Evolutionary conservation across 2,888 invertebrate genomes (phyloP).

Genomic region (Oscheius sp.): DNA sequence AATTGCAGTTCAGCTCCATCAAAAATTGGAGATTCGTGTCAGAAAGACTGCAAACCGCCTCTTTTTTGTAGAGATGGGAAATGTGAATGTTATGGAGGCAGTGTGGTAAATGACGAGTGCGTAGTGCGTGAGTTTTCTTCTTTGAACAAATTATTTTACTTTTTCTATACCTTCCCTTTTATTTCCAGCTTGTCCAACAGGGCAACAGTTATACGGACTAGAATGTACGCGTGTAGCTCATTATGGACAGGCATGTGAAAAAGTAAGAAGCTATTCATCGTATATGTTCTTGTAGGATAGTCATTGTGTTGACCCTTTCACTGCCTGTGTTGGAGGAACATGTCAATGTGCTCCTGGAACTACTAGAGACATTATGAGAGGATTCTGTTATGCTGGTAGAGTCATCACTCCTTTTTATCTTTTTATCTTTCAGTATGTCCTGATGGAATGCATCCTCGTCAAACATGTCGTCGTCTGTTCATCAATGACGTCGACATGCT

Average conservation of each 20-base stretch:
- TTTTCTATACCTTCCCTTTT: not conserved
- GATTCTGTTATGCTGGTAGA: conserved; percentile 65
- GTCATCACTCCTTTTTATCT: not conserved
- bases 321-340: conserved; percentile 62
- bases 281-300: conserved; percentile 38
- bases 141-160: not conserved
- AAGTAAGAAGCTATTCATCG: conserved; percentile 30
- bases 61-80: conserved; percentile 69
- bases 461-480: conserved; percentile 69
- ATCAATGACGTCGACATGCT: conserved; percentile 70
- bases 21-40: conserved; percentile 68
- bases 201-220: conserved; percentile 67
- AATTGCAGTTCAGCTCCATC: conserved; percentile 63
- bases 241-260: conserved; percentile 66
- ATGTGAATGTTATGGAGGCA: conserved; percentile 70
- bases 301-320: conserved; percentile 69
- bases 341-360: conserved; percentile 69
- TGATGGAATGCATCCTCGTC: conserved; percentile 67
- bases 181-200: conserved; percentile 64
- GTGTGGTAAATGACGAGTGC: conserved; percentile 66
- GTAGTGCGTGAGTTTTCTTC: conserved; percentile 64
- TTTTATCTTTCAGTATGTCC: conserved; percentile 60
- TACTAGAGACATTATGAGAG: conserved; percentile 57
- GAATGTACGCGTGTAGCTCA: conserved; percentile 67
- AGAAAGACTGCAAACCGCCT: conserved; percentile 69